Evolutionary conservation across 64 coral and sea anemone species (phyloP).

Genomic region (Orbicella faveolata): DNA sequence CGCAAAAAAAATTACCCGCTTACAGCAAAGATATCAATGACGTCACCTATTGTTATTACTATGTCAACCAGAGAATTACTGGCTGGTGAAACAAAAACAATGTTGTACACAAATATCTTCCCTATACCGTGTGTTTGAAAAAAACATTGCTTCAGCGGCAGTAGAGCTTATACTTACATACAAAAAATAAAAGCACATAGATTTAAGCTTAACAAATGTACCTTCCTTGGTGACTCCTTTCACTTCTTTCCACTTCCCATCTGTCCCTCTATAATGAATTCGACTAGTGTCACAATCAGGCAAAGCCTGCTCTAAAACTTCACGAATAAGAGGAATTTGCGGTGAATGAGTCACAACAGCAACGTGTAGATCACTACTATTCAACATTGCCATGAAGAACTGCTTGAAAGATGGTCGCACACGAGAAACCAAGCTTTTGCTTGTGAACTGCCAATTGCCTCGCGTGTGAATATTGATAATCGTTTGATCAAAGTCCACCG

Average conservation of each 20-base stretch:
- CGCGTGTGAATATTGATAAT: conserved; percentile 87
- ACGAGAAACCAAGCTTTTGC: conserved; percentile 67
- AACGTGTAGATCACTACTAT: conserved; percentile 54
- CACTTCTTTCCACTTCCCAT: conserved; percentile 75
- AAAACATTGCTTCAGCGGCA: too few species aligned
- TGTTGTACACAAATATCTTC: too few species aligned
- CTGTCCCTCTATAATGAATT: conserved; percentile 79
- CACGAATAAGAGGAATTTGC: conserved; percentile 74
- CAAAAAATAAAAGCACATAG: too few species aligned
- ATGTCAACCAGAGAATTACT: too few species aligned
- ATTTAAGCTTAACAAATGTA: not conserved
- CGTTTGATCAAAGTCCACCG: conserved; percentile 96
- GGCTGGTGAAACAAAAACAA: too few species aligned
- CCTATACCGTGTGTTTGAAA: too few species aligned
- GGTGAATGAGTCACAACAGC: conserved; percentile 92
- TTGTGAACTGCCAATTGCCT: conserved; percentile 89
- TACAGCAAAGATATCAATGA: too few species aligned
- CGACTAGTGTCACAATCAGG: conserved; percentile 66
- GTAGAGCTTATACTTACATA: too few species aligned
- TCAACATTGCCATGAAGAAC: conserved; percentile 71
- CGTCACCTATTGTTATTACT: too few species aligned
- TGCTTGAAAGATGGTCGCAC: conserved; percentile 90
- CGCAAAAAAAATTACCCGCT: too few species aligned
- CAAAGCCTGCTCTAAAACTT: conserved; percentile 76
- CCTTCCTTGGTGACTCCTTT: conserved; percentile 88